Percentiles rank a stretch among this genome's conserved stretches.
Evolutionary conservation across 1,140 invertebrate genomes (phyloP).

Genomic region (Heliconius himera): DNA sequence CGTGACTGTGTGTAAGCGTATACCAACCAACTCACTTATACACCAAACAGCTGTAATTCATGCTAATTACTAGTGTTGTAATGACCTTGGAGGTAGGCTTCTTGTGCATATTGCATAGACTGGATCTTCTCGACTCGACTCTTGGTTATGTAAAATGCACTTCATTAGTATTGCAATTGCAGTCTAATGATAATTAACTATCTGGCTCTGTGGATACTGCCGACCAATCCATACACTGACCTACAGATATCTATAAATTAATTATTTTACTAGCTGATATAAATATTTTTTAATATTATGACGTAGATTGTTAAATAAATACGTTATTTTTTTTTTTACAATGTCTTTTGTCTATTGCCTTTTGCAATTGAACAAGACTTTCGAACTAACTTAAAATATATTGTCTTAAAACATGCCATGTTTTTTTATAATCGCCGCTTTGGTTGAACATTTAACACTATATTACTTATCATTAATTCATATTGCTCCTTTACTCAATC

Average conservation of each 20-base stretch:
- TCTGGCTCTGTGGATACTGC: background rate
- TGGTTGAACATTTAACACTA: slow-evolving; percentile 31
- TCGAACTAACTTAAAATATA: too few species aligned
- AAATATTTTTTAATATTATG: too few species aligned
- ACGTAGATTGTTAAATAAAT: too few species aligned
- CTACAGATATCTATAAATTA: background rate
- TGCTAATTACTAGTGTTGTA: slow-evolving; percentile 46
- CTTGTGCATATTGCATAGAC: slow-evolving; percentile 30
- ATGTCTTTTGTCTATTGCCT: too few species aligned
- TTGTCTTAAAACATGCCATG: background rate
- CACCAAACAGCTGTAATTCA: slow-evolving; percentile 41
- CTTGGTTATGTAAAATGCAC: slow-evolving; percentile 29
- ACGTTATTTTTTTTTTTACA: too few species aligned
- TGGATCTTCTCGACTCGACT: slow-evolving; percentile 7
- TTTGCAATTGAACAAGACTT: too few species aligned
- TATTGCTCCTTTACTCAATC: slow-evolving; percentile 41
- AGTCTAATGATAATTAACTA: background rate
- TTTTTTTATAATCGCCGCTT: slow-evolving; percentile 19
- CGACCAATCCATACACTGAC: too few species aligned
- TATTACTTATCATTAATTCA: slow-evolving; percentile 41
- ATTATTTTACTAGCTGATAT: background rate
- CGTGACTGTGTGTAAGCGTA: slow-evolving; percentile 29
- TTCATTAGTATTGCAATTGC: slow-evolving; percentile 25
- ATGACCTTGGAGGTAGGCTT: slow-evolving; percentile 40
- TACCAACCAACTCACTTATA: slow-evolving; percentile 19